These are phyloP conservation scores for Gasteruption jaculator DNA, from an alignment of 2,888 invertebrate species.

Conservation along the genomic window DNA sequence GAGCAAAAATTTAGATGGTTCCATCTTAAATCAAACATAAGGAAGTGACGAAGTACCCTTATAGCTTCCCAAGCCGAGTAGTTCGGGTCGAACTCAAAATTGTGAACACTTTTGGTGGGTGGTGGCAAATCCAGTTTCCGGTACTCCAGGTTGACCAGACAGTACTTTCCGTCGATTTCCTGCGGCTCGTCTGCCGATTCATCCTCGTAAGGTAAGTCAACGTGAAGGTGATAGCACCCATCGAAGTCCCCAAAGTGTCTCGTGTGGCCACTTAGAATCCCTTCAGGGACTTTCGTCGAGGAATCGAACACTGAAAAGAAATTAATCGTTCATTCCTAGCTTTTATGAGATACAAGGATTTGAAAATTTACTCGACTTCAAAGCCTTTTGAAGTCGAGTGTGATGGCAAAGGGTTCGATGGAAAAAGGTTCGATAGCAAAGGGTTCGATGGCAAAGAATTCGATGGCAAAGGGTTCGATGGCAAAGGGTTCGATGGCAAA, in stretches of 20 bases:
- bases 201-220: conserved; percentile 1
- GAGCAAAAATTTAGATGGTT: neutral
- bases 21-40: neutral
- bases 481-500: too few species aligned
- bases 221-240: conserved; percentile 25
- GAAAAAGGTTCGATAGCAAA: too few species aligned
- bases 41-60: conserved; percentile 25
- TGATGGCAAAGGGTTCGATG: too few species aligned
- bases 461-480: too few species aligned
- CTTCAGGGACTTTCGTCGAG: conserved; percentile 37
- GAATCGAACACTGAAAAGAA: conserved; percentile 37
- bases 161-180: conserved; percentile 32
- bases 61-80: conserved; percentile 38
- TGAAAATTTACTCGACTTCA: too few species aligned
- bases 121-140: conserved; percentile 21
- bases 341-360: too few species aligned
- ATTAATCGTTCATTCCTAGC: too few species aligned
- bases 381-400: too few species aligned
- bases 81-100: conserved; percentile 31
- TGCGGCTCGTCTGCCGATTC: conserved; percentile 5
- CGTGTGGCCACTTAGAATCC: conserved; percentile 36
- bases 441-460: too few species aligned
- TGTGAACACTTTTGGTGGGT: conserved; percentile 17
- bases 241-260: conserved; percentile 41
- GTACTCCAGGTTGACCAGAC: conserved; percentile 34